Conservation (phyloP, 1,140 invertebrate genomes). For the Plutomurus gul region DNA sequence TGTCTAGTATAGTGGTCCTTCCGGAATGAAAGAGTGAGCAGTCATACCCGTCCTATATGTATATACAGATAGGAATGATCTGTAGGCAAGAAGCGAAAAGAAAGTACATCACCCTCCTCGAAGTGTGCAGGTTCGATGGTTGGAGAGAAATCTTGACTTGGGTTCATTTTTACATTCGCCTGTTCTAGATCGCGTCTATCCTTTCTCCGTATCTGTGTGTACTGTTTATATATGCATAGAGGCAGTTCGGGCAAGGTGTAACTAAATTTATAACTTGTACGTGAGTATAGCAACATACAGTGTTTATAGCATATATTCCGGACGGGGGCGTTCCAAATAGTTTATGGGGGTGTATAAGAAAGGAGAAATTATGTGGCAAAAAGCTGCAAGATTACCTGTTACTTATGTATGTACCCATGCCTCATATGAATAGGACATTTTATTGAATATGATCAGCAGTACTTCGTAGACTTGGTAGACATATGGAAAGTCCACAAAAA, state of each 20-base stretch:
- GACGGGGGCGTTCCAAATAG: too few relatives aligned
- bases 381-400: too few relatives aligned
- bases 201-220: neutral
- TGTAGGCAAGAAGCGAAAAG: slow-evolving; percentile 9
- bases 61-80: slow-evolving; percentile 23
- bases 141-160: slow-evolving; percentile 11
- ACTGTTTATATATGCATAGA: neutral
- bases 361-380: too few relatives aligned
- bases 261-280: neutral
- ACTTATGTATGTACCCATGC: too few relatives aligned
- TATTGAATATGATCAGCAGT: too few relatives aligned
- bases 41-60: neutral
- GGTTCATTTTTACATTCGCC: slow-evolving; percentile 1
- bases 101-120: neutral
- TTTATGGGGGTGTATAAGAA: too few relatives aligned
- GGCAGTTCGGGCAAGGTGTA: neutral
- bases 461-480: too few relatives aligned
- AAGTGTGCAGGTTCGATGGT: neutral
- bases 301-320: too few relatives aligned
- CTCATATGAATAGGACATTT: too few relatives aligned
- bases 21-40: neutral
- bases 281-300: neutral
- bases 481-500: too few relatives aligned
- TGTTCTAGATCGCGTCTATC: neutral
- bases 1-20: slow-evolving; percentile 19